Evolutionary conservation across 1,140 invertebrate genomes (phyloP), one percentile per base, ranked within the genome.

Genomic region (Hydropsyche tenuis): DNA sequence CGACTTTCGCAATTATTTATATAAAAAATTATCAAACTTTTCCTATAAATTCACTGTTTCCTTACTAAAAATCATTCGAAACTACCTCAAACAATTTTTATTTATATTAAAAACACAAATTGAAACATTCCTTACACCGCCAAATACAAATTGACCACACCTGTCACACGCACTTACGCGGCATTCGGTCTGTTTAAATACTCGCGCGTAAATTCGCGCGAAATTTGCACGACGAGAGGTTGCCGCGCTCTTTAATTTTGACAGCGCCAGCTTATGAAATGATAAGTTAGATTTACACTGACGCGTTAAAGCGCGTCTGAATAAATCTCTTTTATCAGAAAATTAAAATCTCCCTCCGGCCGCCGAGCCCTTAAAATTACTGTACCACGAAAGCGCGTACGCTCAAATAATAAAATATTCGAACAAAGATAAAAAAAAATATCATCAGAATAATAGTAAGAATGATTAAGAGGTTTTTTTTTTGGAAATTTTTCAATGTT

Each of bases 241-340:
- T 60, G 56, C 22, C 48, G 22, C 27, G 42, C 68, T 60, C 45
- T 70, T 70, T 70, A 70, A 70, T 70, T 70, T 70, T 70, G 68
- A 70, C 68, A 70, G 16, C 46, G 25, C 48, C 68, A 42, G 48
- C 68, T 68, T 68, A 68, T 60, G 42, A 70, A 70, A 70, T 70
- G 68, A 70, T 70, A 70, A 70, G 48, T 70, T 60, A 70, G 68
- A 70, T 70, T 70, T 70, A 70, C 68, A 70, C 48, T 60, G 48
- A 70, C 68, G 48, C 68, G 25, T 70, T 70, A 56, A 42, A 56
- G 51, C 68, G 48, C 27, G 48, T 70, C 51, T 70, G 46, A 56
- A 70, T 70, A 70, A 70, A 70, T 70, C 68, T 70, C 37, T 60
- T 60, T 53, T 70, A 70, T 70, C 68, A 70, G 68, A 70, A 70